Percentiles rank a stretch among this genome's conserved stretches.
Conservation (phyloP, 2,113 vertebrate species). For the Mesoclemmys tuberculata region DNA sequence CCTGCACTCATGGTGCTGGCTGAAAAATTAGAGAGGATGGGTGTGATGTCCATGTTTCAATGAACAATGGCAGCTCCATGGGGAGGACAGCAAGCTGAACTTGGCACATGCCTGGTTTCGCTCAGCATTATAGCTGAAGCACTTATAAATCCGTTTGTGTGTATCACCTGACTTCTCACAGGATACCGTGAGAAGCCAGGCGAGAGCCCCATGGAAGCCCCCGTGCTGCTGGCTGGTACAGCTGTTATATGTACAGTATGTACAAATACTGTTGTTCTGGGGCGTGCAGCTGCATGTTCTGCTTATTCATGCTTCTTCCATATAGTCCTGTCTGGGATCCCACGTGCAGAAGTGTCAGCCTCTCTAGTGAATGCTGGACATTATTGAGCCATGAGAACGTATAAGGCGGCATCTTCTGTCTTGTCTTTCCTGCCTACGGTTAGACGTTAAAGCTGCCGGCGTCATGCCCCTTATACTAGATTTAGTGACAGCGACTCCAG, state of each 20-base stretch:
- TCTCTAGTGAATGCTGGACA: rapidly evolving
- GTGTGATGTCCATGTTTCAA: background rate
- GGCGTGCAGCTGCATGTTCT: background rate
- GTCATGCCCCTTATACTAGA: background rate
- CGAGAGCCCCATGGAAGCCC: background rate
- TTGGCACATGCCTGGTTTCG: background rate
- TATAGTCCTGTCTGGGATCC: too few relatives aligned
- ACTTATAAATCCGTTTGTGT: background rate
- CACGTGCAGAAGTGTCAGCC: rapidly evolving
- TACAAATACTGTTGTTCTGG: background rate
- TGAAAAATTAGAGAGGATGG: background rate
- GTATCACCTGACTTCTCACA: background rate
- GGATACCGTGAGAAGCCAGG: background rate
- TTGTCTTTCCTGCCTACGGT: background rate
- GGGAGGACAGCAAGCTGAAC: background rate
- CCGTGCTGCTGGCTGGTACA: background rate
- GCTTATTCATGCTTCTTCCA: background rate
- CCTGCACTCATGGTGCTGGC: background rate
- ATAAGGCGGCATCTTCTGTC: background rate
- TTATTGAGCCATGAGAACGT: background rate
- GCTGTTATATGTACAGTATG: background rate
- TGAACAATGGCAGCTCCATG: background rate
- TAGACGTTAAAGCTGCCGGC: background rate
- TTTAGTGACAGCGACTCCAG: background rate
- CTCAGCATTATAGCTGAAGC: rapidly evolving